phyloP scores from a whole-genome alignment of 2,113 vertebrate genomes.

The Melanostigma gelatinosum region DNA sequence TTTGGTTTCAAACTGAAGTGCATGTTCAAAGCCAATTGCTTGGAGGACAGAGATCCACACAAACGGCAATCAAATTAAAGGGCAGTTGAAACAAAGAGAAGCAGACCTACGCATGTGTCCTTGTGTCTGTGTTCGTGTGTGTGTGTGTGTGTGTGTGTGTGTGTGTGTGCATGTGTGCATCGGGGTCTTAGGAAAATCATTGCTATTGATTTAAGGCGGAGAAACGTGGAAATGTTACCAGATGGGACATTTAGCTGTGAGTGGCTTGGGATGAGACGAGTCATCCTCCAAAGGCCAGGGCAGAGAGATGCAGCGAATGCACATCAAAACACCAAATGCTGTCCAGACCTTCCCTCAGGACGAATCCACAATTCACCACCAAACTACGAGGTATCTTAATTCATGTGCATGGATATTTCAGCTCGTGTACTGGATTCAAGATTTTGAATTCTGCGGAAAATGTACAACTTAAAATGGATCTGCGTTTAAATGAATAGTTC shows the following conservation, averaged over 20 bases:
- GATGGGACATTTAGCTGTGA: constrained; percentile 95
- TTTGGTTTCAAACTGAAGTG: constrained; percentile 54
- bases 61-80: constrained; percentile 77
- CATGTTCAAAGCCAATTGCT: constrained; percentile 64
- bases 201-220: constrained; percentile 98
- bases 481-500: background rate
- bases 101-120: constrained; percentile 35
- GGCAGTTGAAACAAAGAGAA: constrained; percentile 76
- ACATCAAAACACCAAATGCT: constrained; percentile 61
- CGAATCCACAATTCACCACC: constrained; percentile 27
- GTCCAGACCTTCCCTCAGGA: constrained; percentile 35
- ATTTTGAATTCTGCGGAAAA: constrained; percentile 9
- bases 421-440: background rate
- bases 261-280: constrained; percentile 87
- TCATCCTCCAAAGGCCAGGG: constrained; percentile 72
- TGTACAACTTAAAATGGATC: background rate
- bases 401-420: constrained; percentile 13
- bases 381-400: constrained; percentile 20
- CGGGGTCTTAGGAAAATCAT: constrained; percentile 91
- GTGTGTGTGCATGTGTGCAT: constrained; percentile 35
- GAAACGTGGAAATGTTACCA: constrained; percentile 97
- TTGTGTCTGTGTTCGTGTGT: constrained; percentile 52
- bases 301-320: constrained; percentile 56
- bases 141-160: constrained; percentile 52
- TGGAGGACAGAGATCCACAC: constrained; percentile 58